phyloP scores from a whole-genome alignment of 2,888 invertebrate genomes.

The Sinelater perroti region DNA sequence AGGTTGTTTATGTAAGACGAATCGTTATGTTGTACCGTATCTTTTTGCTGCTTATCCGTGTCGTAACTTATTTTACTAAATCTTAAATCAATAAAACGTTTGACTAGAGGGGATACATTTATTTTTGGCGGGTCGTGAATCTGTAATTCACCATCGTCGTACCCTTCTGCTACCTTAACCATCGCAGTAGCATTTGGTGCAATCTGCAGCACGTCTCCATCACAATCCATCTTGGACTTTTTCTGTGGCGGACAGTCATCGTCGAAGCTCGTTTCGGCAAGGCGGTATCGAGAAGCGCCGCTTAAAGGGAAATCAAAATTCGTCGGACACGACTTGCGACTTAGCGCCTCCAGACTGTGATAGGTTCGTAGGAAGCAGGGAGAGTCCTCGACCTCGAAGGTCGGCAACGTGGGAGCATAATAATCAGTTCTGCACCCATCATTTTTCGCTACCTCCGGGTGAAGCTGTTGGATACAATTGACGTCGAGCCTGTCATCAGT shows the following conservation, averaged over 20 bases:
- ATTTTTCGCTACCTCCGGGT: slow-evolving; percentile 47
- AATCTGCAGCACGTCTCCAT: slow-evolving; percentile 55
- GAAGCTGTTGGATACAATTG: slow-evolving; percentile 56
- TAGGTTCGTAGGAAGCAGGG: slow-evolving; percentile 56
- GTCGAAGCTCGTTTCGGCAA: slow-evolving; percentile 50
- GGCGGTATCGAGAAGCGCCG: slow-evolving; percentile 51
- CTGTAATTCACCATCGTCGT: slow-evolving; percentile 1
- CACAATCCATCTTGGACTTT: slow-evolving; percentile 51
- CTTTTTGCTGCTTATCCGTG: slow-evolving; percentile 46
- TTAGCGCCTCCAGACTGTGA: slow-evolving; percentile 58
- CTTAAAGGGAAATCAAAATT: slow-evolving; percentile 56
- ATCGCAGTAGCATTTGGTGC: slow-evolving; percentile 51
- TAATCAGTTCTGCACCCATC: neutral
- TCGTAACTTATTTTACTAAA: slow-evolving; percentile 63
- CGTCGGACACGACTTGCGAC: slow-evolving; percentile 53
- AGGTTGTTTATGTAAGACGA: slow-evolving; percentile 65
- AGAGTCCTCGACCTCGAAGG: slow-evolving; percentile 68
- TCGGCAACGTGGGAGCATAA: slow-evolving; percentile 61
- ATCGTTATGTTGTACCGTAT: slow-evolving; percentile 59
- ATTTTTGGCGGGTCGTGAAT: slow-evolving; percentile 48
- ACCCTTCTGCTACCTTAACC: neutral
- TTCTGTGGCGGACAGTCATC: slow-evolving; percentile 58
- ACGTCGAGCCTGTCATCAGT: slow-evolving; percentile 23
- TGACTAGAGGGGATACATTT: slow-evolving; percentile 69
- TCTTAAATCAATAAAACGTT: slow-evolving; percentile 66